Conservation (phyloP, 2,797 vertebrate species). For the Apodemus agrarius region DNA sequence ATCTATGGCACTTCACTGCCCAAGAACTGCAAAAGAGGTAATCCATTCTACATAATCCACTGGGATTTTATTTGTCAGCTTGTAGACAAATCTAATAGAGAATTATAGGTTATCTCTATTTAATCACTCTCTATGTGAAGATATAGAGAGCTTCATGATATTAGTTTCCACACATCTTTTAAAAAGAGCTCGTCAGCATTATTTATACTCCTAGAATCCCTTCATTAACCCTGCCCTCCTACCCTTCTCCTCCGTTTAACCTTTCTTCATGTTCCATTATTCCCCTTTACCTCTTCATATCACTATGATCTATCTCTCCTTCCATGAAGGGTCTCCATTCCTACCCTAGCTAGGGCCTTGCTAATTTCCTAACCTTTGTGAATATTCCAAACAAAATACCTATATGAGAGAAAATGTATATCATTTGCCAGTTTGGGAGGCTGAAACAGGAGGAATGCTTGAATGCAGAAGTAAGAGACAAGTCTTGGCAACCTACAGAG, state of each 20-base stretch:
- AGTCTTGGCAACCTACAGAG: neutral
- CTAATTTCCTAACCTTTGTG: neutral
- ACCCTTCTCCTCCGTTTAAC: neutral
- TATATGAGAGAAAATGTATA: neutral
- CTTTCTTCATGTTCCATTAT: neutral
- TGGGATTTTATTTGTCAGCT: neutral
- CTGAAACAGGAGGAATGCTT: neutral
- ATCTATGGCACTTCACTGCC: neutral
- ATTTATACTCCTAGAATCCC: neutral
- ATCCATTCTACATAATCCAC: neutral
- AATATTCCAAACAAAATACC: neutral
- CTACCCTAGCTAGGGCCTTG: neutral
- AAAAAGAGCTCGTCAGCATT: neutral
- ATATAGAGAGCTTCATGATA: neutral
- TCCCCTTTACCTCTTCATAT: neutral
- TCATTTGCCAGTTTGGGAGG: neutral
- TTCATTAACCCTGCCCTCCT: neutral
- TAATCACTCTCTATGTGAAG: neutral
- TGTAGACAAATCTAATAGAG: neutral
- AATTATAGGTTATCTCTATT: neutral
- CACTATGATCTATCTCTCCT: neutral
- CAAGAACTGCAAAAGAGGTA: neutral
- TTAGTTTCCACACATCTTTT: neutral
- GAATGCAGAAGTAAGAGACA: neutral
- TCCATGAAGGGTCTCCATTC: neutral